Evolutionary conservation across 2,888 invertebrate genomes (phyloP), one percentile per base, ranked within the genome.

Genomic region (Neoscelio sp.): DNA sequence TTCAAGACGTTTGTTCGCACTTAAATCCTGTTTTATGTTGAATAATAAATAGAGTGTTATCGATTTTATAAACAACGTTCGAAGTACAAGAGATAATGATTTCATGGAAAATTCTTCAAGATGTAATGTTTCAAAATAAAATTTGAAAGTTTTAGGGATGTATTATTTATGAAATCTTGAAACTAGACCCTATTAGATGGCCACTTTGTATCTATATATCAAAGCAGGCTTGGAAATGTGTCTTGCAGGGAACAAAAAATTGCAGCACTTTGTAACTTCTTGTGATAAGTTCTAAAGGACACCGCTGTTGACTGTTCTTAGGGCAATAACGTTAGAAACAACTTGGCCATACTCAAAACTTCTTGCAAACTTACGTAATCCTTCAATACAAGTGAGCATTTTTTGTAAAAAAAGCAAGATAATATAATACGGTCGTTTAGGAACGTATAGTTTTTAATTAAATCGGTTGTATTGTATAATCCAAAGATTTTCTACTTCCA

Each of bases 311-410:
- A 58, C 40, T 70, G 58, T 70, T 70, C 58, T 70, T 58, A 48
- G 28, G 12, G 68, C 68, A 58, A 70, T 70, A 58, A 50, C 38
- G 33, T 70, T 70, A 40, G 58, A 58, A 70, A 58, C 68, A 70
- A 58, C 58, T 68, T 58, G 44, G 38, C 48, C 58, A 20, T 28
- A 54, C 70, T 70, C 58, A 20, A 50, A 70, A 70, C 50, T 70
- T 60, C 52, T 60, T 60, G 33, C 30, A 58, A 70, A 60, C 60
- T 70, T 50, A 33, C 40, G 70, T 70, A 52, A 70, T 70, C 58
- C 58, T 58, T 50, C 50, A 42, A 70, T 50, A 50, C 40, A 58
- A 58, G 70, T 58, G 40, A 50, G 48, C 60, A 71, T 60, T 60
- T 52, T 40, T 10, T 13, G 13, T 13, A 20, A 17, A 50, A 58